Conservation (phyloP, 2,888 invertebrate species). For the Gryllus longicercus region DNA sequence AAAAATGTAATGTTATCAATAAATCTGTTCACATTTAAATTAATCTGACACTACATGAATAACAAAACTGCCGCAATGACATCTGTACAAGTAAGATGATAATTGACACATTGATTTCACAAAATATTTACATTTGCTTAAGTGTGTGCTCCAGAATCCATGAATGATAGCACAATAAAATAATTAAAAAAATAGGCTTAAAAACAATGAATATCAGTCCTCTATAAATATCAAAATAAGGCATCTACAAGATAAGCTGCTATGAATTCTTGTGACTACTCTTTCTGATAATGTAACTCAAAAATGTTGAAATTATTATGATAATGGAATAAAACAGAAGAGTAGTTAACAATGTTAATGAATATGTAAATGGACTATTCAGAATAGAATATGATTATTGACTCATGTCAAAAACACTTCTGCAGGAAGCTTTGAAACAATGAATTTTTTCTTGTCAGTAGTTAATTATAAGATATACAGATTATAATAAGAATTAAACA, state of each 20-base stretch:
- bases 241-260: not conserved
- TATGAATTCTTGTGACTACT: not conserved
- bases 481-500: too few species aligned
- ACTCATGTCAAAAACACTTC: too few species aligned
- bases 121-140: not conserved
- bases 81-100: constrained; percentile 1
- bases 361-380: too few species aligned
- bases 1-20: not conserved
- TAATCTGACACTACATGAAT: not conserved
- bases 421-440: too few species aligned
- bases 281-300: not conserved
- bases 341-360: not conserved
- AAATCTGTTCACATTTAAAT: not conserved
- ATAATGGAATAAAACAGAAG: not conserved
- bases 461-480: too few species aligned
- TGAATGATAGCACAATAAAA: not conserved
- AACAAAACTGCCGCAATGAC: not conserved
- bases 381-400: too few species aligned
- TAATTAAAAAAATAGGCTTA: not conserved
- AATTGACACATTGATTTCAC: constrained; percentile 1
- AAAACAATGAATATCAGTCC: constrained; percentile 17
- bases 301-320: not conserved
- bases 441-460: too few species aligned
- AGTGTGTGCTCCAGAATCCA: not conserved
- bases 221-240: not conserved